Evolutionary conservation across 2,113 vertebrate genomes (phyloP).

Genomic region (Saccopteryx bilineata): DNA sequence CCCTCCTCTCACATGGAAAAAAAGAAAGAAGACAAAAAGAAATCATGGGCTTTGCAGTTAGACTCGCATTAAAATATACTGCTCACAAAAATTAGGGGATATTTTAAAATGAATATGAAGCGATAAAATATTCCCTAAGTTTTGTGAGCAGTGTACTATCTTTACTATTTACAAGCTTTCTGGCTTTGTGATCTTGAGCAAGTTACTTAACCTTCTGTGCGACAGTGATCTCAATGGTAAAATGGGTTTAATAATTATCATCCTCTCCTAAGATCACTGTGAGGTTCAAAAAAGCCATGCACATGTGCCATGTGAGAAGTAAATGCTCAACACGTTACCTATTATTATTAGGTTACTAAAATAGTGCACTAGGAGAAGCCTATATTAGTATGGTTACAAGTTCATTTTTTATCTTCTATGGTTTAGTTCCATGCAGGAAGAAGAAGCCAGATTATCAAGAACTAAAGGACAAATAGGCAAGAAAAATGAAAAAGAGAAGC

Average conservation of each 20-base stretch:
- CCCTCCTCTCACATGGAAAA: too few species aligned
- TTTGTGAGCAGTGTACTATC: neutral
- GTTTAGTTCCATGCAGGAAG: neutral
- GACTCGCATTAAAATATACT: too few species aligned
- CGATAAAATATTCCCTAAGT: too few species aligned
- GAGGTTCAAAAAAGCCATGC: neutral
- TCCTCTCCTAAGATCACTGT: neutral
- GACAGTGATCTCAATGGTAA: neutral
- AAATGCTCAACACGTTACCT: neutral
- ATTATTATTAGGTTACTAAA: neutral
- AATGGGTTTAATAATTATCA: neutral
- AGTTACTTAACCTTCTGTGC: neutral
- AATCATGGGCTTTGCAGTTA: neutral
- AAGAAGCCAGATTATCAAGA: neutral
- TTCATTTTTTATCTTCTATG: neutral
- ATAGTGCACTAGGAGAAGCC: neutral
- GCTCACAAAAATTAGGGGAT: too few species aligned
- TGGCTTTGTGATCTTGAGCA: constrained; percentile 14
- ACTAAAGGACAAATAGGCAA: neutral
- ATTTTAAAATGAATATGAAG: too few species aligned
- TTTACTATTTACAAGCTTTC: neutral
- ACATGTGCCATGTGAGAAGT: neutral
- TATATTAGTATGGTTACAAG: neutral
- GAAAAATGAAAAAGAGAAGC: neutral
- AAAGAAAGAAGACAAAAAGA: too few species aligned